Conservation (phyloP, 2,888 invertebrate genomes). For the Thysanoteuthis rhombus region DNA sequence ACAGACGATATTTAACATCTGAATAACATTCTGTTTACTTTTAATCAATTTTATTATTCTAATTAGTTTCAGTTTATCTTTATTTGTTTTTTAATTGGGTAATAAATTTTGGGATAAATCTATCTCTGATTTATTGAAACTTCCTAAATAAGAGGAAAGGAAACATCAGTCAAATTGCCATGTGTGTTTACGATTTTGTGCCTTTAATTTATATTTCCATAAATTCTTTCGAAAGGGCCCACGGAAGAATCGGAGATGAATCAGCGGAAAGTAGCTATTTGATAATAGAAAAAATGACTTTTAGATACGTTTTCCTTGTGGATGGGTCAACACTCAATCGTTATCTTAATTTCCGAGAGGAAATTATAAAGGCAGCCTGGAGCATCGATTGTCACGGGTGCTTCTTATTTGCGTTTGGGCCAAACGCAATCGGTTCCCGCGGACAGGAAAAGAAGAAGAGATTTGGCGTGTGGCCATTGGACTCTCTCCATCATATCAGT, state of each 20-base stretch:
- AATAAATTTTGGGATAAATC: too few relatives aligned
- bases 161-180: not conserved
- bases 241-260: not conserved
- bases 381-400: constrained; percentile 12
- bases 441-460: not conserved
- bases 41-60: too few relatives aligned
- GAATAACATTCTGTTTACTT: too few relatives aligned
- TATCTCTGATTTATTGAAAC: not conserved
- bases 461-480: not conserved
- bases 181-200: not conserved
- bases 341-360: not conserved
- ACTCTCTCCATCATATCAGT: not conserved
- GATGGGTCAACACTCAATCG: not conserved
- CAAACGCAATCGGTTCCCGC: not conserved
- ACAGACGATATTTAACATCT: too few relatives aligned
- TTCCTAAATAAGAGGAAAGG: not conserved
- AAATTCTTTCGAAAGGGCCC: not conserved
- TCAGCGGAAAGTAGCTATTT: not conserved
- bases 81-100: too few relatives aligned
- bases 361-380: not conserved
- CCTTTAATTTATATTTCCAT: not conserved
- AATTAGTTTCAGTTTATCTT: too few relatives aligned
- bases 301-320: not conserved
- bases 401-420: not conserved
- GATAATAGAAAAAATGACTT: not conserved